phyloP scores from a whole-genome alignment of 2,113 vertebrate genomes.

The Enhydra lutris region DNA sequence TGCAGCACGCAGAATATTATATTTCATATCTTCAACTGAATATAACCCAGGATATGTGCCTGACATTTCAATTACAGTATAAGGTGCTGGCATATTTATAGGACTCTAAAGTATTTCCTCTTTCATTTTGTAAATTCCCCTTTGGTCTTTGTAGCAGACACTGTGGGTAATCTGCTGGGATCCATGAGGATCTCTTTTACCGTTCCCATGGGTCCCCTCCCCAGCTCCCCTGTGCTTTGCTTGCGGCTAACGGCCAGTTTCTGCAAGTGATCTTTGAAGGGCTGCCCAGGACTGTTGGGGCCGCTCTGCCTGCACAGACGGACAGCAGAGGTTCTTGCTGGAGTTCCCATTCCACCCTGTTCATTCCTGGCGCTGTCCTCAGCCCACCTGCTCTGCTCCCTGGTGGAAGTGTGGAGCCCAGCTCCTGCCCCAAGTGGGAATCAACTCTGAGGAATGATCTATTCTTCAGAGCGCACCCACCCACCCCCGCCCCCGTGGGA shows the following conservation, averaged over 20 bases:
- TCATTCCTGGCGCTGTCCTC: fast-evolving
- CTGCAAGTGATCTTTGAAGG: background rate
- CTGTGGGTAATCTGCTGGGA: background rate
- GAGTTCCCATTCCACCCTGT: fast-evolving
- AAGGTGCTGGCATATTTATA: background rate
- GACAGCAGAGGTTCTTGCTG: background rate
- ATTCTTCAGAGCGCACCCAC: background rate
- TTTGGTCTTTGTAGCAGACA: background rate
- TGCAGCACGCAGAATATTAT: background rate
- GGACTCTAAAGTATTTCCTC: background rate
- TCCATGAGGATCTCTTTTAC: background rate
- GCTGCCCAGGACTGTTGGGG: too few species aligned
- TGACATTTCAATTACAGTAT: background rate
- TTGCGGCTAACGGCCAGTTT: background rate
- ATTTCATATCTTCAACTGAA: background rate
- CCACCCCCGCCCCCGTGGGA: too few species aligned
- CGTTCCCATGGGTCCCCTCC: background rate
- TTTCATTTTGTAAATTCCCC: background rate
- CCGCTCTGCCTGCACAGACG: background rate
- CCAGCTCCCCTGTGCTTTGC: background rate
- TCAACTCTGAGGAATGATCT: background rate
- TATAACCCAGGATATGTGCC: background rate
- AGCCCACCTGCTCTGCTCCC: background rate
- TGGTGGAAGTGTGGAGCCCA: background rate
- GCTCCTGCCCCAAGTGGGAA: background rate